Base-by-base conservation (phyloP, 2,888 invertebrate species). In the Lottia gigantea region DNA sequence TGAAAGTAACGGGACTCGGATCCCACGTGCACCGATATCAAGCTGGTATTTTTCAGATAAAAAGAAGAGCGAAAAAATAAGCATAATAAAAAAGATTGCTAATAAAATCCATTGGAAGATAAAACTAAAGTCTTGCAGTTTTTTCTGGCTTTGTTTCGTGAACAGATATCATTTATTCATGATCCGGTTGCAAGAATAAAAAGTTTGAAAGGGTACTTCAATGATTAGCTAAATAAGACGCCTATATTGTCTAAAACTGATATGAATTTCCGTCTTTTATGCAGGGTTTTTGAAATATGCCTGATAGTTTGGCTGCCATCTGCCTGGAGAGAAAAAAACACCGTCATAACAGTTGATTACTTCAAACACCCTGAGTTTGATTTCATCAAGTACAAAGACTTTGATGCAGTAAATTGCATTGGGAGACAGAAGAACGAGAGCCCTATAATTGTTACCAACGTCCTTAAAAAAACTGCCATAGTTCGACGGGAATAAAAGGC, bases 261-360 rank as follows among this genome's bases (percentile, higher is more conserved):
- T 55, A 55, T 55, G 55, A 55, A 55, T 55, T 55, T 55, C 23
- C 55, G 23, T 23, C 55, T 55, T 55, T 55, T 55, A 23, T 55
- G 23, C 23, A 19, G 55, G 19, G 55, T 23, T 23, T 55, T 55
- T 55, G 55, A 55, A 55, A 55, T 55, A 55, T 55, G 55, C 55
- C 55, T 55, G 55, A 55, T 55, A 55, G 23, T 23, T 23, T 14
- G 40, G 40, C 55, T 23, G 55, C 55, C 55, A 55, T 55, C 55
- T 55, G 55, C 55, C 55, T 55, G 23, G 55, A 55, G 23, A 55
- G 55, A 55, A 23, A 55, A 55, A 55, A 55, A 55, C 55, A 55
- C 19, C 19, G 55, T 55, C 23, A 23, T 55, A 55, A 55, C 23
- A 23, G 55, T 55, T 55, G 19, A 55, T 55, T 55, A 55, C 40